These are phyloP conservation scores for Eilema griseolum DNA, from an alignment of 2,888 invertebrate species.

Conservation along the genomic window DNA sequence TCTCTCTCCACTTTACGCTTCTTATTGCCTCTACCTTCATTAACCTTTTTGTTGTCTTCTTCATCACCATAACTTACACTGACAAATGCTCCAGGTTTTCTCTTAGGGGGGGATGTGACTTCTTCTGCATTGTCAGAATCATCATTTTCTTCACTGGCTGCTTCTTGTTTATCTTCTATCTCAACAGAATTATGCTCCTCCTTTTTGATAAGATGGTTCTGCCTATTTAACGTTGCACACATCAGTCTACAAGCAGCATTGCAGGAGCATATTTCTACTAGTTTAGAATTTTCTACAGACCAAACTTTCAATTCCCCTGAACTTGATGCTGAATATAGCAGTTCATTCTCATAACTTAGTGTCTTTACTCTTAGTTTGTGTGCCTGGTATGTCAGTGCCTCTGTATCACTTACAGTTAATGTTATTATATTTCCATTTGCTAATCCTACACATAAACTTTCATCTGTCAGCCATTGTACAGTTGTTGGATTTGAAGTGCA, in stretches of 20 bases:
- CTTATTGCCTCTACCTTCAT: constrained; percentile 47
- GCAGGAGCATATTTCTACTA: constrained; percentile 86
- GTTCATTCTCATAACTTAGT: constrained; percentile 85
- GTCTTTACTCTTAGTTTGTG: constrained; percentile 91
- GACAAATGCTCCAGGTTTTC: constrained; percentile 78
- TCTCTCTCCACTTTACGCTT: constrained; percentile 75
- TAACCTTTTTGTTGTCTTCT: constrained; percentile 50
- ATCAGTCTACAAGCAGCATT: constrained; percentile 91
- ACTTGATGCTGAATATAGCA: constrained; percentile 91
- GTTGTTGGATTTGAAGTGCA: constrained; percentile 90
- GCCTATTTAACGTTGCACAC: constrained; percentile 88
- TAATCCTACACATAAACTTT: constrained; percentile 89
- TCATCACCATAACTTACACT: constrained; percentile 75
- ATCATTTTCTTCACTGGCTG: constrained; percentile 54
- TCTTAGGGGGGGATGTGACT: constrained; percentile 56
- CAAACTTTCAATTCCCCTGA: constrained; percentile 93
- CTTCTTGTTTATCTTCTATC: constrained; percentile 47
- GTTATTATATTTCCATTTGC: constrained; percentile 91
- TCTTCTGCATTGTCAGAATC: constrained; percentile 59
- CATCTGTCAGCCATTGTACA: constrained; percentile 89
- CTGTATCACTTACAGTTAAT: constrained; percentile 83
- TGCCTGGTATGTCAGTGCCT: constrained; percentile 81
- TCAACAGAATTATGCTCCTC: constrained; percentile 64
- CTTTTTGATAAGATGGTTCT: constrained; percentile 75
- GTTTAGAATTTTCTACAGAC: constrained; percentile 73